Conservation (phyloP, 2,797 vertebrate genomes). For the Pseudomugil tenellus region DNA sequence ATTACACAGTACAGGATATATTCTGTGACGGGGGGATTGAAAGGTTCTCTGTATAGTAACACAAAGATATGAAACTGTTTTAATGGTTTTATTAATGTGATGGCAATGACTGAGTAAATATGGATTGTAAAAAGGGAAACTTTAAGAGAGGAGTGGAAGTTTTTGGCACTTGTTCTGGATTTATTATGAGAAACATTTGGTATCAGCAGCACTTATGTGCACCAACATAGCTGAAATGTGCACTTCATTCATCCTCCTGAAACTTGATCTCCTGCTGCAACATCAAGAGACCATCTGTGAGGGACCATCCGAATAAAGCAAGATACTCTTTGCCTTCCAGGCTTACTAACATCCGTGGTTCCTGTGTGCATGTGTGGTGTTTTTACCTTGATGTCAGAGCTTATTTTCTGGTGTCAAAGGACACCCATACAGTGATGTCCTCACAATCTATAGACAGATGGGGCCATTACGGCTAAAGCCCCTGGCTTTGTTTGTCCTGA, state of each 20-base stretch:
- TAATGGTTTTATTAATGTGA: not conserved
- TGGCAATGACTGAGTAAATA: not conserved
- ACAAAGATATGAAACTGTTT: conserved; percentile 6
- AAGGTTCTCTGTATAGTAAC: not conserved
- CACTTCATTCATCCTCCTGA: conserved; percentile 57
- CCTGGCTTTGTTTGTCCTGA: conserved; percentile 82
- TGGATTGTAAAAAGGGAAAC: not conserved
- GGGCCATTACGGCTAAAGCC: conserved; percentile 83
- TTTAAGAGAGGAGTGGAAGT: conserved; percentile 2
- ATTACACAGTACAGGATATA: conserved; percentile 15
- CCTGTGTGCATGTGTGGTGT: conserved; percentile 44
- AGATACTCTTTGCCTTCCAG: conserved; percentile 75
- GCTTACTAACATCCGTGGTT: conserved; percentile 64
- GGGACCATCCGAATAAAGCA: conserved; percentile 66
- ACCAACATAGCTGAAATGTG: conserved; percentile 35
- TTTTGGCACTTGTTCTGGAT: conserved; percentile 18
- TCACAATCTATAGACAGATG: conserved; percentile 85
- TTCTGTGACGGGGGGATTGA: conserved; percentile 20
- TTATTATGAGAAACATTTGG: conserved; percentile 4
- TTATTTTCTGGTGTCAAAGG: conserved; percentile 84
- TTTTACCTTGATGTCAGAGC: conserved; percentile 71
- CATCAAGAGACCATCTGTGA: conserved; percentile 78
- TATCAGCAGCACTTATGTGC: conserved; percentile 24
- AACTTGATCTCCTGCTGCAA: conserved; percentile 70
- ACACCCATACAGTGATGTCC: conserved; percentile 75